Evolutionary conservation across 2,113 vertebrate species (phyloP).

Genomic region (Panurus biarmicus): DNA sequence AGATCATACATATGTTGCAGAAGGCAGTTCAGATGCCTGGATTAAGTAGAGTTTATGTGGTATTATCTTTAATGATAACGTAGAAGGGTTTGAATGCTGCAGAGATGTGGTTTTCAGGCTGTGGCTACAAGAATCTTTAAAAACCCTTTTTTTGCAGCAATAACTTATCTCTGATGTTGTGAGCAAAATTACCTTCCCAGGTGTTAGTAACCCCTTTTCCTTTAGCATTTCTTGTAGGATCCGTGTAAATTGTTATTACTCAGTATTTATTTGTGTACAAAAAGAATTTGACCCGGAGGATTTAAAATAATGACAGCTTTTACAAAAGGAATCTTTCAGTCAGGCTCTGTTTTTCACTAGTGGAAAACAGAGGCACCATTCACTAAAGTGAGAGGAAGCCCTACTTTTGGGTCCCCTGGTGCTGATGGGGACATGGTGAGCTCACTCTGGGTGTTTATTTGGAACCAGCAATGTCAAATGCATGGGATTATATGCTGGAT

Average conservation of each 20-base stretch:
- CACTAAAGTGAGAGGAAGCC: background rate
- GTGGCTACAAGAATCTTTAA: background rate
- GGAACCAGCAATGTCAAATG: background rate
- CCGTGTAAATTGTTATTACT: background rate
- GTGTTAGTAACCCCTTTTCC: background rate
- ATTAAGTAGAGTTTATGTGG: slow-evolving; percentile 49
- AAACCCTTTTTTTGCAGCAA: background rate
- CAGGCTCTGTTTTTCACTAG: background rate
- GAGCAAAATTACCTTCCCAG: background rate
- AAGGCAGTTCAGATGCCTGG: slow-evolving; percentile 30
- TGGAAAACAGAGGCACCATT: background rate
- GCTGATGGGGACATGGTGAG: background rate
- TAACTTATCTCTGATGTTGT: background rate
- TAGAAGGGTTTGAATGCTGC: background rate
- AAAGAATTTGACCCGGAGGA: background rate
- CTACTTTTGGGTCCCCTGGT: background rate
- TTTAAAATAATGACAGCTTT: slow-evolving; percentile 17
- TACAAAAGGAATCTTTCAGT: background rate
- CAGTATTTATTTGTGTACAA: background rate
- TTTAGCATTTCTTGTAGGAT: background rate
- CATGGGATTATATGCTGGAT: background rate
- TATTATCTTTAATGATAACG: slow-evolving; percentile 14
- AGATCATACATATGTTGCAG: slow-evolving; percentile 33
- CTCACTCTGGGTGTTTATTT: background rate
- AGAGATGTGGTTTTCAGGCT: background rate